Base-by-base conservation (phyloP, 2,797 vertebrate genomes). In the Coilia nasus region DNA sequence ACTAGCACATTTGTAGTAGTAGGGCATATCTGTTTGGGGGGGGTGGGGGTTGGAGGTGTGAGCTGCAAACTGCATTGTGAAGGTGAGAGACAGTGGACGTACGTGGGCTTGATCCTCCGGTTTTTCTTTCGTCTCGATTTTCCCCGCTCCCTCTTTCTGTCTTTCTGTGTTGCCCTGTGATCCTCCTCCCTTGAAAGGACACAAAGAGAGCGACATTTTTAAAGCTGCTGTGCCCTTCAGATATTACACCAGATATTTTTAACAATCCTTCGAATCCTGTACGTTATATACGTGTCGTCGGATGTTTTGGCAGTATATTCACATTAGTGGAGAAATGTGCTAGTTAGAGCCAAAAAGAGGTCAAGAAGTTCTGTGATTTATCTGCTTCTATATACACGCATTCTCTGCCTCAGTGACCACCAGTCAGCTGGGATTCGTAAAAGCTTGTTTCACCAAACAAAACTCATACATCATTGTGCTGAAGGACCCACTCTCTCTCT, bases 51-150 rank as follows among this genome's bases (percentile, higher is more conserved):
- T 82, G 60, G 46, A 75, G 21, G 78, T 62, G 25, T 21, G 67
- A 64, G 78, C 86, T 91, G 82, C 90, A 89, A 91, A 90, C 88
- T 85, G 90, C 90, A 91, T 86, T 85, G 88, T 89, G 88, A 90
- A 91, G 91, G 86, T 81, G 84, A 60, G 89, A 90, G 88, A 88
- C 50, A 3, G 87, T 92, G 1, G 50, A 75, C 95, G 19, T 94
- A 96, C 95, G 3, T 85, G 71, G 86, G 86, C 89, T 88, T 90
- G 88, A 86, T 62, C 84, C 75, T 87, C 88, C 88, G 90, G 35
- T 81, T 83, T 83, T 93, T 93, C 91, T 90, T 94, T 88, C 90
- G 91, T 87, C 90, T 93, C 87, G 92, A 90, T 91, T 93, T 94
- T 80, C 91, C 91, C 57, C 87, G 88, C 83, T 90, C 88, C 81